Evolutionary conservation across 2,797 vertebrate genomes (phyloP).

Genomic region (Aplochiton taeniatus): DNA sequence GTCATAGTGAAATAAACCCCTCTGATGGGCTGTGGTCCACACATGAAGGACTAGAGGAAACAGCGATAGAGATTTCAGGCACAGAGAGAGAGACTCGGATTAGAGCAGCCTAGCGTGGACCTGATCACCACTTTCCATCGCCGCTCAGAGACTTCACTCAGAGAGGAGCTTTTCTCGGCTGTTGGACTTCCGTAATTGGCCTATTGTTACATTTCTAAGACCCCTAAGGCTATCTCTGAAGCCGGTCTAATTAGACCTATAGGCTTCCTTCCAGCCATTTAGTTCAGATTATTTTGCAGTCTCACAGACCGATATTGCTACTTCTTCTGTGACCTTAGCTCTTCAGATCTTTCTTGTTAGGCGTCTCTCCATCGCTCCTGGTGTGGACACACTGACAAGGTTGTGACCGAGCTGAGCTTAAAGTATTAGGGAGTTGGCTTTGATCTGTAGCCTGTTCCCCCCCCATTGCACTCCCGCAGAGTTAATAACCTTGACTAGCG

Average conservation of each 20-base stretch:
- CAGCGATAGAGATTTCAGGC: slow-evolving; percentile 14
- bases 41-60: slow-evolving; percentile 27
- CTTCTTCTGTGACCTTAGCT: background rate
- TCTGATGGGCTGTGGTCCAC: slow-evolving; percentile 47
- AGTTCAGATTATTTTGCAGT: no score
- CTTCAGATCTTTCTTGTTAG: background rate
- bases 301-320: background rate
- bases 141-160: no score
- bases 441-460: slow-evolving; percentile 32
- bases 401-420: slow-evolving; percentile 36
- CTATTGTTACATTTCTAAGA: no score
- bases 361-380: slow-evolving; percentile 19
- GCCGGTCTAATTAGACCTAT: no score
- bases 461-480: slow-evolving; percentile 24
- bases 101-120: slow-evolving; percentile 8
- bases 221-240: no score
- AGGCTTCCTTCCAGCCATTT: no score
- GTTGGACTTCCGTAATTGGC: no score
- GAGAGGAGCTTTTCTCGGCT: no score
- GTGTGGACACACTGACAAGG: slow-evolving; percentile 44
- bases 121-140: no score
- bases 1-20: slow-evolving; percentile 57
- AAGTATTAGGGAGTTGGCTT: slow-evolving; percentile 40
- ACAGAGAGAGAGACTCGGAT: slow-evolving; percentile 17
- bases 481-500: slow-evolving; percentile 65